phyloP scores from a whole-genome alignment of 2,888 invertebrate species.

The Artemia sp. region DNA sequence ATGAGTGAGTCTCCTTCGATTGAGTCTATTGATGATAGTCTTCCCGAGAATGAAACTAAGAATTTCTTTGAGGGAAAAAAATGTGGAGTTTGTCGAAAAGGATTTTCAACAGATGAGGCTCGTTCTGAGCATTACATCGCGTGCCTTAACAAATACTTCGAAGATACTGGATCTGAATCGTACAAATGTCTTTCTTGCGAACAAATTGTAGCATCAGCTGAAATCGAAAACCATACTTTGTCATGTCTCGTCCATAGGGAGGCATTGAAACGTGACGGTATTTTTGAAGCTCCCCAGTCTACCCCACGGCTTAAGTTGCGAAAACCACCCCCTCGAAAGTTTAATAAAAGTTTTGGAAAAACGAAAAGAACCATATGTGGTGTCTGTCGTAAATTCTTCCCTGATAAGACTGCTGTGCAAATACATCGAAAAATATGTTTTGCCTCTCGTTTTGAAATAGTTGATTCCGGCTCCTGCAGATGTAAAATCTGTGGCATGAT shows the following conservation, averaged over 20 bases:
- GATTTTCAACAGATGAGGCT: background rate
- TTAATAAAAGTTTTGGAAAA: background rate
- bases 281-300: slow-evolving; percentile 5
- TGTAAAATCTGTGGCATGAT: too few relatives aligned
- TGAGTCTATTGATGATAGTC: background rate
- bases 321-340: background rate
- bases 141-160: background rate
- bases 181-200: slow-evolving; percentile 1
- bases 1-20: background rate
- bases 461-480: background rate
- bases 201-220: background rate
- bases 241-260: background rate
- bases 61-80: background rate
- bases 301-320: background rate
- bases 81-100: slow-evolving; percentile 1
- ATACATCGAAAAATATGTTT: background rate
- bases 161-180: background rate
- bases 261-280: background rate
- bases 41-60: background rate
- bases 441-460: background rate
- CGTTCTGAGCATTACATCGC: background rate
- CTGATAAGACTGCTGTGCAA: background rate
- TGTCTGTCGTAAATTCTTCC: slow-evolving; percentile 3
- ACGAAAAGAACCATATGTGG: background rate
- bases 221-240: background rate